A percentile compares a stretch with the other conserved stretches of the same genome.
Evolutionary conservation across 92 coral and sea anemone species (phyloP).

Genomic region (Siderastrea radians): DNA sequence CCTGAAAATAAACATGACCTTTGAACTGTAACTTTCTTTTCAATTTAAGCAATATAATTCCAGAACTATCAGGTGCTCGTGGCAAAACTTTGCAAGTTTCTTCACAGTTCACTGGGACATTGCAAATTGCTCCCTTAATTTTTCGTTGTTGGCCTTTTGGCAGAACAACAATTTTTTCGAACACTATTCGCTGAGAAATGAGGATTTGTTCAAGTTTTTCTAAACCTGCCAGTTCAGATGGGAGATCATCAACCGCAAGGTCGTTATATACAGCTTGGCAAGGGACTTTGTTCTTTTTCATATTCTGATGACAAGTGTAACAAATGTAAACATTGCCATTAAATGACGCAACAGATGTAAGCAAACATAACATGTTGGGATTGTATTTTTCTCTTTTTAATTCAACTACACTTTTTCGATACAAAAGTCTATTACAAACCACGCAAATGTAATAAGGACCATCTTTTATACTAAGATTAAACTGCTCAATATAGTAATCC

Average conservation of each 20-base stretch:
- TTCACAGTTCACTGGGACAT: slow-evolving; percentile 56
- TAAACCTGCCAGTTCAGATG: background rate
- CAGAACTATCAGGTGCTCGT: slow-evolving; percentile 59
- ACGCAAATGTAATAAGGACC: too few relatives aligned
- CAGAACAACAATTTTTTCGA: slow-evolving; percentile 68
- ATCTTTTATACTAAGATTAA: too few relatives aligned
- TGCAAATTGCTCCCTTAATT: slow-evolving; percentile 47
- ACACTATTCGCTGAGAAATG: slow-evolving; percentile 68
- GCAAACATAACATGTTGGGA: too few relatives aligned
- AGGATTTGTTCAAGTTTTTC: slow-evolving; percentile 70
- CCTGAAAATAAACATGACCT: slow-evolving; percentile 67
- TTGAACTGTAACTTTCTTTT: slow-evolving; percentile 49
- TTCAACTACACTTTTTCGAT: too few relatives aligned
- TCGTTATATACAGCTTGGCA: slow-evolving; percentile 67
- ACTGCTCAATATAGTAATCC: too few relatives aligned
- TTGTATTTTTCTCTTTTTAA: too few relatives aligned
- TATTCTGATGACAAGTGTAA: too few relatives aligned
- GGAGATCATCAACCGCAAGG: slow-evolving; percentile 50
- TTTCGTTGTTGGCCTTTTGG: slow-evolving; percentile 64
- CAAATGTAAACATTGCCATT: too few relatives aligned
- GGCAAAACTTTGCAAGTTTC: slow-evolving; percentile 47
- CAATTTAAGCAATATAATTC: slow-evolving; percentile 50
- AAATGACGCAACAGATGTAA: too few relatives aligned
- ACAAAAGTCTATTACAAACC: too few relatives aligned
- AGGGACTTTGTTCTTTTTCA: slow-evolving; percentile 15